Percentiles rank a stretch among this genome's conserved stretches.
phyloP scores from a whole-genome alignment of 2,113 vertebrate species.

The Dicaeum eximium region DNA sequence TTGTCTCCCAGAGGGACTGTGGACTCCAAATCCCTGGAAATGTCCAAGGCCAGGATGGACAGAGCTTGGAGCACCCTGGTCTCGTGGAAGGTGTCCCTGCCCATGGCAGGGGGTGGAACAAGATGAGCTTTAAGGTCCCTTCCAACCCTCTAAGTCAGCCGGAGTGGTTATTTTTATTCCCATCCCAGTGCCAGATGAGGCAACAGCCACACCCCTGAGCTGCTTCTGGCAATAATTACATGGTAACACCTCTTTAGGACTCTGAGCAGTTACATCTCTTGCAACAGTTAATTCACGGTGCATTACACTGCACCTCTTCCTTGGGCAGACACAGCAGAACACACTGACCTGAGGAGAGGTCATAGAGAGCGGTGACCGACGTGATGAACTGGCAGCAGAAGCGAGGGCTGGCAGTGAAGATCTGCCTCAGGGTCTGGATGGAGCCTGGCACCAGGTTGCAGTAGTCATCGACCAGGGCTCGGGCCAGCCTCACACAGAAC shows the following conservation, averaged over 20 bases:
- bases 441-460: conserved; percentile 91
- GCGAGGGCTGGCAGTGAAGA: conserved; percentile 88
- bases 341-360: conserved; percentile 85
- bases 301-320: background rate
- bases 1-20: background rate
- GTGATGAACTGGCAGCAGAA: conserved; percentile 99
- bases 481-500: conserved; percentile 88
- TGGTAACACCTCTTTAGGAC: background rate
- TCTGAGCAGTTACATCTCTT: background rate
- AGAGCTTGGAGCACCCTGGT: background rate
- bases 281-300: background rate
- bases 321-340: background rate
- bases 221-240: background rate
- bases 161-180: background rate
- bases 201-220: background rate
- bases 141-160: background rate
- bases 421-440: conserved; percentile 86
- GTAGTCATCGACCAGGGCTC: conserved; percentile 92
- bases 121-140: background rate
- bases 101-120: background rate
- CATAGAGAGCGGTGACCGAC: conserved; percentile 87
- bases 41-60: background rate
- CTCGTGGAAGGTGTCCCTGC: background rate
- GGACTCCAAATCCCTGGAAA: background rate
- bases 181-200: background rate